phyloP scores from a whole-genome alignment of 2,888 invertebrate genomes.

The Pandemis corylana region DNA sequence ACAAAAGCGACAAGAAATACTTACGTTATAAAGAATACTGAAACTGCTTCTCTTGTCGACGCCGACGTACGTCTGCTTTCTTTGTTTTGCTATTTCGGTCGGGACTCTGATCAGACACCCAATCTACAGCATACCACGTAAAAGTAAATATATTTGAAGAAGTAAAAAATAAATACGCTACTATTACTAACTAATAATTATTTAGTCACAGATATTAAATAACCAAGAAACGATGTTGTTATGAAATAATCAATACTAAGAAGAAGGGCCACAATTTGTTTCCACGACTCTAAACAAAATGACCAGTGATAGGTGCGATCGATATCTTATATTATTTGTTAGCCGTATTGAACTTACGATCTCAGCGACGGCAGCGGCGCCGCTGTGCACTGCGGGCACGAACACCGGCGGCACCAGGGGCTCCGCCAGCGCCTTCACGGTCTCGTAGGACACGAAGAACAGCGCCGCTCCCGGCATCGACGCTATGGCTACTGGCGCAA shows the following conservation, averaged over 20 bases:
- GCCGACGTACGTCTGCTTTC: constrained; percentile 87
- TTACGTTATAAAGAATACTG: constrained; percentile 17
- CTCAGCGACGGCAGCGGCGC: constrained; percentile 8
- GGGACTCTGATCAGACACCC: constrained; percentile 72
- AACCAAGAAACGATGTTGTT: too few relatives aligned
- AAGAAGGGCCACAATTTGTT: too few relatives aligned
- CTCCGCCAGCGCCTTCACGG: background rate
- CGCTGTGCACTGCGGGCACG: constrained; percentile 8
- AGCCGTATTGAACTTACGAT: background rate
- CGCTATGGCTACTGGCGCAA: constrained; percentile 8
- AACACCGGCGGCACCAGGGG: background rate
- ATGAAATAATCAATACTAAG: too few relatives aligned
- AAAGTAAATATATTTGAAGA: background rate
- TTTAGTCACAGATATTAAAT: too few relatives aligned
- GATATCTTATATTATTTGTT: too few relatives aligned
- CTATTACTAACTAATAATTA: too few relatives aligned
- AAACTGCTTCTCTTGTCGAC: constrained; percentile 27
- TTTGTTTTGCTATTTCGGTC: constrained; percentile 95
- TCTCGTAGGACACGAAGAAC: constrained; percentile 24
- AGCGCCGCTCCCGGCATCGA: constrained; percentile 16
- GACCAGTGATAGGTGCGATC: too few relatives aligned
- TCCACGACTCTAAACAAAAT: too few relatives aligned
- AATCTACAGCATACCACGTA: background rate
- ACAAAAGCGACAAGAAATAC: background rate
- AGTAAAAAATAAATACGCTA: too few relatives aligned